Evolutionary conservation across 1,140 invertebrate genomes (phyloP).

Genomic region (Bactericera cockerelli): DNA sequence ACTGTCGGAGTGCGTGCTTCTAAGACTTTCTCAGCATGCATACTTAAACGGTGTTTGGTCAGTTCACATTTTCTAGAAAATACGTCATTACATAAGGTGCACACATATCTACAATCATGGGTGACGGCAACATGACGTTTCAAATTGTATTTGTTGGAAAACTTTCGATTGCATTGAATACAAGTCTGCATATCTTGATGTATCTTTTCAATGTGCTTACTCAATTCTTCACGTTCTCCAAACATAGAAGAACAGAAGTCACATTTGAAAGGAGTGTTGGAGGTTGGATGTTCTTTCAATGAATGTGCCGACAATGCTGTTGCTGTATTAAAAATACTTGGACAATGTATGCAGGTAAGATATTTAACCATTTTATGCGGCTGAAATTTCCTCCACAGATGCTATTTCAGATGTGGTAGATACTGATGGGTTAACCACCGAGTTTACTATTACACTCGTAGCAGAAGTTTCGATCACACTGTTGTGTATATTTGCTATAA

Average conservation of each 20-base stretch:
- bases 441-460: too few relatives aligned
- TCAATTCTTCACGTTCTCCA: neutral
- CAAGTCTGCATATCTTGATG: neutral
- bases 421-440: too few relatives aligned
- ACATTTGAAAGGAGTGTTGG: neutral
- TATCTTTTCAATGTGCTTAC: neutral
- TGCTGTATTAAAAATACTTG: neutral
- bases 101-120: neutral
- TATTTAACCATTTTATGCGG: too few relatives aligned
- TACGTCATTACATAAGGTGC: neutral
- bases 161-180: constrained; percentile 7
- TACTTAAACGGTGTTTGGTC: neutral
- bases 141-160: constrained; percentile 1
- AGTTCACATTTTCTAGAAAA: neutral
- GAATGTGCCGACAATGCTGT: neutral
- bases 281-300: neutral
- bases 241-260: constrained; percentile 1
- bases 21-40: neutral
- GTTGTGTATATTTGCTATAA: too few relatives aligned
- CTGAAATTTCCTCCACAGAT: too few relatives aligned
- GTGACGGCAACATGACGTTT: constrained; percentile 4
- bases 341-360: neutral
- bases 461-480: too few relatives aligned
- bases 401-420: too few relatives aligned
- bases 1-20: neutral